phyloP scores from a whole-genome alignment of 2,888 invertebrate species.

The Heliconius ismenius region DNA sequence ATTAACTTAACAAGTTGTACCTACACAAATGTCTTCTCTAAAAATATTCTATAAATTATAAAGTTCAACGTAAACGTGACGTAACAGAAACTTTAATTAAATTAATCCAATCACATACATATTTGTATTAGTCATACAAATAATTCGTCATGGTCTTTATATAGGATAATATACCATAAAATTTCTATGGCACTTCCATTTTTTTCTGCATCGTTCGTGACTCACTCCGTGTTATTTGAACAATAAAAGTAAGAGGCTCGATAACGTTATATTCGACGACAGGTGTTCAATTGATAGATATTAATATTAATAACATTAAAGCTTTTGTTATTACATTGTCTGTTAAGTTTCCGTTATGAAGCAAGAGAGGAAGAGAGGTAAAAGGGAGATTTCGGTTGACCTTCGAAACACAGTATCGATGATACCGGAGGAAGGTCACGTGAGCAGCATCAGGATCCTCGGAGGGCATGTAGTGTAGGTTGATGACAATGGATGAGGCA shows the following conservation, averaged over 20 bases:
- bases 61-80: not conserved
- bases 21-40: no score
- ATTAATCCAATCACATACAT: conserved; percentile 6
- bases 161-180: not conserved
- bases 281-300: conserved; percentile 8
- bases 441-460: no score
- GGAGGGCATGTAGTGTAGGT: no score
- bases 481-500: not conserved
- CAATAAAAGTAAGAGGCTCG: conserved; percentile 7
- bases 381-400: no score
- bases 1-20: no score
- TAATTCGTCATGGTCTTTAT: conserved; percentile 11
- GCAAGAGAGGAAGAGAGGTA: no score
- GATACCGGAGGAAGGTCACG: no score
- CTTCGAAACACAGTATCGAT: no score
- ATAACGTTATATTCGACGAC: conserved; percentile 17
- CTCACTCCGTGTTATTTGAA: not conserved
- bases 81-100: not conserved
- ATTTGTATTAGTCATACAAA: conserved; percentile 5
- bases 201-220: conserved; percentile 5
- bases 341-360: not conserved
- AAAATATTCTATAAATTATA: no score
- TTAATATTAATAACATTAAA: conserved; percentile 10
- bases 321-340: not conserved
- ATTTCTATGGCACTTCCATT: conserved; percentile 3